A percentile compares a stretch with the other conserved stretches of the same genome.
Evolutionary conservation across 1,140 invertebrate genomes (phyloP).

Genomic region (Gryon sp.): DNA sequence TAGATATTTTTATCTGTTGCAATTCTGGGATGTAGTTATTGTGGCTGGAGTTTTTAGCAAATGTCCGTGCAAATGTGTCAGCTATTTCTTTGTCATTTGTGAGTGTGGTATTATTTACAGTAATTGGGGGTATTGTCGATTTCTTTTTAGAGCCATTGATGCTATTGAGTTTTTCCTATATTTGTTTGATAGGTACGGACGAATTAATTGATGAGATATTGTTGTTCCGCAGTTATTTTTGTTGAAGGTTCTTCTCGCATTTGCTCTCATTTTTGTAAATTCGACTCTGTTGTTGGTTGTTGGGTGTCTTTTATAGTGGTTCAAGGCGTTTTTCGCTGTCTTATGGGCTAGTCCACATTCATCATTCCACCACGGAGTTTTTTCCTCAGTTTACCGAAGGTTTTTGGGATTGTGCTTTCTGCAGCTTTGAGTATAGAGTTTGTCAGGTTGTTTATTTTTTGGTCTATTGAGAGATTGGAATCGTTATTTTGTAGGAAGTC

Average conservation of each 20-base stretch:
- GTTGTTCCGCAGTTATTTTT: slow-evolving; percentile 17
- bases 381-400: slow-evolving; percentile 37
- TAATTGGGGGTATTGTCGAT: background rate
- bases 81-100: slow-evolving; percentile 41
- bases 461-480: too few relatives aligned
- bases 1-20: slow-evolving; percentile 21
- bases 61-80: slow-evolving; percentile 59
- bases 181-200: background rate
- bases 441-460: too few relatives aligned
- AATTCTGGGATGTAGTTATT: slow-evolving; percentile 55
- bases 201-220: slow-evolving; percentile 19
- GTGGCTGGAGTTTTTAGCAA: slow-evolving; percentile 64
- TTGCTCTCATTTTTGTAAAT: slow-evolving; percentile 62
- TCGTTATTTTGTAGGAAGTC: too few relatives aligned
- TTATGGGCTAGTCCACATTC: slow-evolving; percentile 64
- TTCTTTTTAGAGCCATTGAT: slow-evolving; percentile 15
- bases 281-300: slow-evolving; percentile 60
- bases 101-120: background rate
- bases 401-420: too few relatives aligned
- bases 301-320: slow-evolving; percentile 63
- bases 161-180: slow-evolving; percentile 26
- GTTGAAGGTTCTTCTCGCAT: slow-evolving; percentile 26
- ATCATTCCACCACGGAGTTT: slow-evolving; percentile 68
- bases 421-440: too few relatives aligned
- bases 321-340: slow-evolving; percentile 63